A percentile compares a stretch with the other conserved stretches of the same genome.
Evolutionary conservation across 2,888 invertebrate genomes (phyloP).

Genomic region (Escarpia spicata): DNA sequence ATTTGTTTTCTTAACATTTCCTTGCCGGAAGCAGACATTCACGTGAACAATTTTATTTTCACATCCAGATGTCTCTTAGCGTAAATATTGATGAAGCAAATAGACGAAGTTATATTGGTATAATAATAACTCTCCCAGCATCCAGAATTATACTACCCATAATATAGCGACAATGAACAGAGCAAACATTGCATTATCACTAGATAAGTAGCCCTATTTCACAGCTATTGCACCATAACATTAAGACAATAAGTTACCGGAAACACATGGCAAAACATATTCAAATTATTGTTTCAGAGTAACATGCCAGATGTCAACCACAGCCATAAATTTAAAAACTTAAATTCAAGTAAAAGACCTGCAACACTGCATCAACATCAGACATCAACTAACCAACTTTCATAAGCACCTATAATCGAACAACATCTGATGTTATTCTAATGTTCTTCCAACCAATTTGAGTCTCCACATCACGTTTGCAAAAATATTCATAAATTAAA

Average conservation of each 20-base stretch:
- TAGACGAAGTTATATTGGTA: background rate
- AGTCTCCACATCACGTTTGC: background rate
- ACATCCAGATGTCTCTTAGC: background rate
- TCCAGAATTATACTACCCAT: background rate
- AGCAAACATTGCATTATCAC: background rate
- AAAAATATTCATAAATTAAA: background rate
- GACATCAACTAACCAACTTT: background rate
- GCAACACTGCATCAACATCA: background rate
- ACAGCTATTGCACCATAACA: background rate
- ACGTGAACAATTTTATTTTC: background rate
- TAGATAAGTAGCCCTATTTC: background rate
- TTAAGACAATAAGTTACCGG: background rate
- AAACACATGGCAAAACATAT: background rate
- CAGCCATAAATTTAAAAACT: background rate
- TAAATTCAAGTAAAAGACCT: background rate
- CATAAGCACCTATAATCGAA: background rate
- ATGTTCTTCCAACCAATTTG: background rate
- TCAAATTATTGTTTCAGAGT: background rate
- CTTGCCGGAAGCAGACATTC: background rate
- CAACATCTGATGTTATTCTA: background rate
- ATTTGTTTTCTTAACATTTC: background rate
- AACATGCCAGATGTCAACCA: background rate
- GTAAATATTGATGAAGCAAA: background rate
- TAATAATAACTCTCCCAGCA: background rate
- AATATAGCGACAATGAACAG: background rate